phyloP scores from a whole-genome alignment of 1,140 invertebrate species.

The Brachionus calyciflorus region DNA sequence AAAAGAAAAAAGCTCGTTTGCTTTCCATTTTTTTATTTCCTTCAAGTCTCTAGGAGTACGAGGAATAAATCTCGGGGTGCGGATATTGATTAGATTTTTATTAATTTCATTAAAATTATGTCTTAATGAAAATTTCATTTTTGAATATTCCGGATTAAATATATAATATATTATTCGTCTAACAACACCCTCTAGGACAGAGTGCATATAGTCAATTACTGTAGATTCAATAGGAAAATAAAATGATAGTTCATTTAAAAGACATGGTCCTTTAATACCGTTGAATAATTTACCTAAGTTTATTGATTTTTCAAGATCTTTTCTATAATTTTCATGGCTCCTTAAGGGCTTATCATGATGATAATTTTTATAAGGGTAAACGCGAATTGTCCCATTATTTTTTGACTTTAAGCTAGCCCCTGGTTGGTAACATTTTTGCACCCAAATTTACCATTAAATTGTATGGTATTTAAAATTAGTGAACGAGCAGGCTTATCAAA shows the following conservation, averaged over 20 bases:
- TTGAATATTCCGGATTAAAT: neutral
- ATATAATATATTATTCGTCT: neutral
- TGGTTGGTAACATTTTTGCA: conserved; percentile 4
- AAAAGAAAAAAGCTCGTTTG: conserved; percentile 1
- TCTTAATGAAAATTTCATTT: neutral
- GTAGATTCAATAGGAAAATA: neutral
- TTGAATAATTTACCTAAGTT: neutral
- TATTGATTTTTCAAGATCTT: neutral
- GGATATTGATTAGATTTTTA: neutral
- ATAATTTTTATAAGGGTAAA: conserved; percentile 25
- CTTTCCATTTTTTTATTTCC: neutral
- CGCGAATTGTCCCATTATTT: neutral
- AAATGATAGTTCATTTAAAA: neutral
- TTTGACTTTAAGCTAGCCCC: neutral
- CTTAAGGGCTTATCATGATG: neutral
- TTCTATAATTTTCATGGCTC: neutral
- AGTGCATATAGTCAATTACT: neutral
- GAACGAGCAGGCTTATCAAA: conserved; percentile 1
- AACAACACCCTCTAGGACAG: neutral
- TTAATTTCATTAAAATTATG: neutral
- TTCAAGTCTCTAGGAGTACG: neutral
- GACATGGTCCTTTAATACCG: neutral
- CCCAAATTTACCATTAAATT: neutral
- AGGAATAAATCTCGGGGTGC: neutral
- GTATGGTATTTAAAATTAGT: neutral